Evolutionary conservation across 1,140 invertebrate species (phyloP).

Genomic region (Drosophila orena): DNA sequence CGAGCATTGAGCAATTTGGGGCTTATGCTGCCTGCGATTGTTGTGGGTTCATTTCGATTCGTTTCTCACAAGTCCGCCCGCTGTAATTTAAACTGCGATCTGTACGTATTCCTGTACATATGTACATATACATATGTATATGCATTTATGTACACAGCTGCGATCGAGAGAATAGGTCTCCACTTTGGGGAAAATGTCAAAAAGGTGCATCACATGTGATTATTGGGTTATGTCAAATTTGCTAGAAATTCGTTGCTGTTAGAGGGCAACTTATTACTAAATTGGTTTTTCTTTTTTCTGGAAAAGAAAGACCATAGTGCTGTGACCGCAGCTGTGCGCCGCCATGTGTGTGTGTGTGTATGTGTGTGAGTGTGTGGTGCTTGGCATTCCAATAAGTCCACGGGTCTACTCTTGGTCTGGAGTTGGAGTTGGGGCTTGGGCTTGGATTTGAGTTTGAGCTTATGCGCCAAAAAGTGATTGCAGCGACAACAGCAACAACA

Average conservation of each 20-base stretch:
- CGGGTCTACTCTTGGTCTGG: constrained; percentile 46
- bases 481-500: no score
- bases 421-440: constrained; percentile 29
- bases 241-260: no score
- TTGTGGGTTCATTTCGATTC: constrained; percentile 21
- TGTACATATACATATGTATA: constrained; percentile 3
- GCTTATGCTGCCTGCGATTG: constrained; percentile 42
- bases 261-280: not conserved
- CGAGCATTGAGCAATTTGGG: constrained; percentile 55
- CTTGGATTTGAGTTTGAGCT: not conserved
- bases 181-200: no score
- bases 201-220: no score
- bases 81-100: constrained; percentile 13
- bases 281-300: not conserved
- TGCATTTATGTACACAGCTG: constrained; percentile 5
- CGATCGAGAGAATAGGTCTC: not conserved
- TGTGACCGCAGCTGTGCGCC: not conserved
- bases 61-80: constrained; percentile 14
- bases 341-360: constrained; percentile 27
- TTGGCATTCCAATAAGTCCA: constrained; percentile 60
- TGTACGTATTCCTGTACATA: not conserved
- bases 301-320: not conserved
- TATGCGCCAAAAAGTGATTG: no score
- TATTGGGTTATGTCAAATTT: no score
- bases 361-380: constrained; percentile 40